Evolutionary conservation across 2,113 vertebrate species (phyloP).

Genomic region (Aspidoscelis tigris): DNA sequence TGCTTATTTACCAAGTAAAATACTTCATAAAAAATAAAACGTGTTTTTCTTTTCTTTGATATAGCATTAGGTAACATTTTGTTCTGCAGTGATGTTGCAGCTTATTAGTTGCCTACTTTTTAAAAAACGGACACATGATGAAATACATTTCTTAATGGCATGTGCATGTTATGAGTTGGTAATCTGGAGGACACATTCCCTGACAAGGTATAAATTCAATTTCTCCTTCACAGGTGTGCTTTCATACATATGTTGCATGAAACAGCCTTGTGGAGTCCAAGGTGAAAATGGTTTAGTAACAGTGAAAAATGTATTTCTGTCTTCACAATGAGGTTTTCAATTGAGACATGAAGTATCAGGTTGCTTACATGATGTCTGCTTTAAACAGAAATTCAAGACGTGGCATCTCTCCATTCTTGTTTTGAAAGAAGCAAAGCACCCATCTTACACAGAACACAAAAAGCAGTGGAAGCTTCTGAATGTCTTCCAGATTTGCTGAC

Average conservation of each 20-base stretch:
- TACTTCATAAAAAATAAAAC: accelerated
- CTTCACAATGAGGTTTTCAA: accelerated
- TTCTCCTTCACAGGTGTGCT: slow-evolving; percentile 8
- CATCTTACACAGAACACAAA: neutral
- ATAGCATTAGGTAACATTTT: neutral
- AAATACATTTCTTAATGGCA: neutral
- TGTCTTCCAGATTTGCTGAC: neutral
- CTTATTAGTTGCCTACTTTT: neutral
- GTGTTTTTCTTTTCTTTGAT: accelerated
- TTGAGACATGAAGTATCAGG: neutral
- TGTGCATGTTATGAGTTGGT: neutral
- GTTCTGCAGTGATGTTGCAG: neutral
- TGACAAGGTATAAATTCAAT: neutral
- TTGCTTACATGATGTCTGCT: neutral
- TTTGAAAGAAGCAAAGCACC: neutral
- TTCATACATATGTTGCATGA: neutral
- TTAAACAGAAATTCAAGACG: no score
- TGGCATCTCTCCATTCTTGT: neutral
- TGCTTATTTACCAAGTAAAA: accelerated
- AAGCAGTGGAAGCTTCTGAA: neutral
- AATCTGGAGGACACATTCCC: neutral
- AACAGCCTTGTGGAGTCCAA: slow-evolving; percentile 3
- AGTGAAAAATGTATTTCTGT: neutral
- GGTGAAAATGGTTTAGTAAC: neutral
- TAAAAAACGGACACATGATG: neutral